These are phyloP conservation scores for Coenonympha glycerion DNA, from an alignment of 2,888 invertebrate species.

Conservation along the genomic window DNA sequence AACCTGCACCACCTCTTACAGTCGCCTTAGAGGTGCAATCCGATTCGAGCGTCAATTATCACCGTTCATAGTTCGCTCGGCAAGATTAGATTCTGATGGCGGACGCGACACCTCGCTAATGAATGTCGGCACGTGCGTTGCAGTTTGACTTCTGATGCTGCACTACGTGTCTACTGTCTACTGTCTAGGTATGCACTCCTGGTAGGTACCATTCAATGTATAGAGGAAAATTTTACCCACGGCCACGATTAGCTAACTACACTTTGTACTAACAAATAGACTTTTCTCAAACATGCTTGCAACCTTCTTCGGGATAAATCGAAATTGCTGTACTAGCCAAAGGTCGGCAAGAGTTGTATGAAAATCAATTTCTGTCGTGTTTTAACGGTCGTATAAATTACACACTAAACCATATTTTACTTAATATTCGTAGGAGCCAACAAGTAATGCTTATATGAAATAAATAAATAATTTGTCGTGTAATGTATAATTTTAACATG, in stretches of 20 bases:
- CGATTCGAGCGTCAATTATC: slow-evolving; percentile 24
- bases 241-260: background rate
- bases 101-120: slow-evolving; percentile 56
- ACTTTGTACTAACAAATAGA: too few species aligned
- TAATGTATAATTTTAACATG: too few species aligned
- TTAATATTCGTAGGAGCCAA: too few species aligned
- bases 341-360: too few species aligned
- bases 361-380: too few species aligned
- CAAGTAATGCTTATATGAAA: too few species aligned
- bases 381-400: too few species aligned
- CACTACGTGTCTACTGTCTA: slow-evolving; percentile 38
- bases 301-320: too few species aligned
- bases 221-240: background rate
- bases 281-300: too few species aligned
- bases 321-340: too few species aligned
- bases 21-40: slow-evolving; percentile 1
- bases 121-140: slow-evolving; percentile 49
- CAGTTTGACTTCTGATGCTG: slow-evolving; percentile 40
- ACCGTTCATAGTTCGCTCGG: slow-evolving; percentile 28
- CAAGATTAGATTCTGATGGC: slow-evolving; percentile 62
- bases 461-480: too few species aligned
- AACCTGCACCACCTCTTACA: background rate
- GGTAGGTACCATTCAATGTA: background rate
- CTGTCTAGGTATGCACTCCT: slow-evolving; percentile 22
- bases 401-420: too few species aligned